phyloP scores from a whole-genome alignment of 2,888 invertebrate genomes.

The Sthenelais limicola region DNA sequence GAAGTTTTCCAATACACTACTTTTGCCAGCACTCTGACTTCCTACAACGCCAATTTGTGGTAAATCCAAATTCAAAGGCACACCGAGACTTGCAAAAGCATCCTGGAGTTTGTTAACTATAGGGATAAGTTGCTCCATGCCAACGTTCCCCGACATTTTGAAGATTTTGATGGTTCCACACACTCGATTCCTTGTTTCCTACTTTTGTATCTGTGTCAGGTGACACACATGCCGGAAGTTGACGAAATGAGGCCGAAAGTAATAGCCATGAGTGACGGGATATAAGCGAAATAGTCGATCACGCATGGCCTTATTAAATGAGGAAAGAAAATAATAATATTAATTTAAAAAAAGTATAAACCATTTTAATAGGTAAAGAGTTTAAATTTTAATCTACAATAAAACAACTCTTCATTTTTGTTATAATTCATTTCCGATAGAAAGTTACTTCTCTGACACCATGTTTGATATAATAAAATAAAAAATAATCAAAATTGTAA shows the following conservation, averaged over 20 bases:
- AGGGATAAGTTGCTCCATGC: constrained; percentile 98
- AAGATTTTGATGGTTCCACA: constrained; percentile 1
- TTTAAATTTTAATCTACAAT: too few species aligned
- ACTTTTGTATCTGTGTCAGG: constrained; percentile 34
- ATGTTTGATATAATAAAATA: too few species aligned
- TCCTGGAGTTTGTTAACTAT: constrained; percentile 99
- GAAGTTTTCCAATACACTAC: constrained; percentile 99
- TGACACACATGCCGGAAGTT: constrained; percentile 34
- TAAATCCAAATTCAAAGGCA: constrained; percentile 97
- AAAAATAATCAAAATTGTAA: too few species aligned
- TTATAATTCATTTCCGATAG: too few species aligned
- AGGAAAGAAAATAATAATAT: too few species aligned
- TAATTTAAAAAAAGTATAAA: too few species aligned
- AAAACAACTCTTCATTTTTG: too few species aligned
- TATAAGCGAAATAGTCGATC: too few species aligned
- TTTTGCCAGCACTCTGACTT: constrained; percentile 99
- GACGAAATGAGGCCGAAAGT: constrained; percentile 24
- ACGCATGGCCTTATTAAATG: too few species aligned
- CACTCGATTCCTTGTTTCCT: constrained; percentile 22
- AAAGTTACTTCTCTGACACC: too few species aligned
- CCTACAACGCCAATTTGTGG: constrained; percentile 99
- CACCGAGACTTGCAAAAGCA: constrained; percentile 98
- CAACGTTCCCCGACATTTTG: constrained; percentile 72
- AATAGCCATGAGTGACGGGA: too few species aligned
- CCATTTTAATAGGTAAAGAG: too few species aligned